phyloP scores from a whole-genome alignment of 2,888 invertebrate species.

The Leucoma salicis region DNA sequence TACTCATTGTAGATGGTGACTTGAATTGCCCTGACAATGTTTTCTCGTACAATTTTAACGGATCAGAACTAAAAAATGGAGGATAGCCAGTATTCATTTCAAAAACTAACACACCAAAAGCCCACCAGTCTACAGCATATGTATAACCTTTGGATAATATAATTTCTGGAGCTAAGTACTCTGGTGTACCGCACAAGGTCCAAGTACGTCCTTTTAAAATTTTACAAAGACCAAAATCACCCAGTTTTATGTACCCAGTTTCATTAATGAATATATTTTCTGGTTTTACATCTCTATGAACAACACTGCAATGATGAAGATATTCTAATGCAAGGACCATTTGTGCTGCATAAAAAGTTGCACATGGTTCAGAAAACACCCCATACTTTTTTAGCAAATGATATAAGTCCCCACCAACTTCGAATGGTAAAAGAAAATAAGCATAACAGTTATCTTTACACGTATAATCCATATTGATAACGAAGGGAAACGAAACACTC shows the following conservation, averaged over 20 bases:
- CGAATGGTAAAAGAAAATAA: conserved; percentile 90
- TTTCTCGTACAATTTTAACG: conserved; percentile 95
- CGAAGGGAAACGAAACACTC: conserved; percentile 91
- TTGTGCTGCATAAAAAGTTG: conserved; percentile 94
- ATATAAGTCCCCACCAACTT: conserved; percentile 93
- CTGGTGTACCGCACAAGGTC: conserved; percentile 97
- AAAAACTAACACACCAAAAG: conserved; percentile 91
- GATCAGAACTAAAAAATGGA: conserved; percentile 94
- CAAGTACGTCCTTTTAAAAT: conserved; percentile 88
- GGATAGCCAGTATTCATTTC: conserved; percentile 95
- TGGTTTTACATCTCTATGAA: conserved; percentile 95
- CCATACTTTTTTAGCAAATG: conserved; percentile 83
- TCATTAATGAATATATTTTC: conserved; percentile 91
- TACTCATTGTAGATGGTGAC: conserved; percentile 89
- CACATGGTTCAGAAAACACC: conserved; percentile 86
- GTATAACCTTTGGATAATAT: conserved; percentile 95
- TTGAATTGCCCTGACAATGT: conserved; percentile 94
- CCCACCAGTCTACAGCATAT: conserved; percentile 97
- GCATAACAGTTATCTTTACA: conserved; percentile 92
- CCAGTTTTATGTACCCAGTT: conserved; percentile 89
- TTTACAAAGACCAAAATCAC: conserved; percentile 97
- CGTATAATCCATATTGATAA: conserved; percentile 88
- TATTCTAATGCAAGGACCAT: conserved; percentile 94
- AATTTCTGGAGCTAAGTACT: conserved; percentile 96
- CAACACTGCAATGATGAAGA: conserved; percentile 90